Base-by-base conservation (phyloP, 1,140 invertebrate species). In the Papilio xuthus region DNA sequence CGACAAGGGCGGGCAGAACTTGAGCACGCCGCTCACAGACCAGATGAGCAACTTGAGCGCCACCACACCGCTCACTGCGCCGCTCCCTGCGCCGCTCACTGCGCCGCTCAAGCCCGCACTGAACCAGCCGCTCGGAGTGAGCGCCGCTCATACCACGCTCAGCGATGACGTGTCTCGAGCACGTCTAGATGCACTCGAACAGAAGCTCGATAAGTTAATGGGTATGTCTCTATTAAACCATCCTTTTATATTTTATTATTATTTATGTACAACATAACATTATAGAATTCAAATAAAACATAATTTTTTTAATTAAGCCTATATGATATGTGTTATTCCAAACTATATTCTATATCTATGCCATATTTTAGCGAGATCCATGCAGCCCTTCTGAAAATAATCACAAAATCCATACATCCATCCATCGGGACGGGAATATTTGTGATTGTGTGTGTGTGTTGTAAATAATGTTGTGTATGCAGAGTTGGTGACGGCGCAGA, bases 1-100 rank as follows among this genome's bases (percentile, higher is more conserved):
- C 77, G 92, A 93, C 76, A 93, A 93, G 1, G 88, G 88, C 83
- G 87, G 81, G 70, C 85, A 90, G 73, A 90, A 86, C 67, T 83
- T 89, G 7, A 90, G 73, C 80, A 78, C 75, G 37, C 80, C 79
- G 53, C 82, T 84, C 8, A 42, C 74, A 9, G 78, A 81, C 20
- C 69, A 79, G 28, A 53, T 77, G 18, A 74, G n/a, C 74, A 47
- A 63, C 60, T 77, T 56, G 77, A 74, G 44, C 23, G 78, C 50
- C 77, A 76, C 28, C 53, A 26, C 69, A 13, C 74, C 80, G 20
- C 67, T n/a, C 47, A 18, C 47, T 50, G 44, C 78, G 32, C 70
- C 63, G 3, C 78, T 67, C 28, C 32, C 53, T 13, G 13, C 26
- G 47, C 44, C 56, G 37, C 78, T 76, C 69, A 28, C 53, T 26